Evolutionary conservation across 2,113 vertebrate species (phyloP), one percentile per base, ranked within the genome.

Genomic region (Paralichthys olivaceus): DNA sequence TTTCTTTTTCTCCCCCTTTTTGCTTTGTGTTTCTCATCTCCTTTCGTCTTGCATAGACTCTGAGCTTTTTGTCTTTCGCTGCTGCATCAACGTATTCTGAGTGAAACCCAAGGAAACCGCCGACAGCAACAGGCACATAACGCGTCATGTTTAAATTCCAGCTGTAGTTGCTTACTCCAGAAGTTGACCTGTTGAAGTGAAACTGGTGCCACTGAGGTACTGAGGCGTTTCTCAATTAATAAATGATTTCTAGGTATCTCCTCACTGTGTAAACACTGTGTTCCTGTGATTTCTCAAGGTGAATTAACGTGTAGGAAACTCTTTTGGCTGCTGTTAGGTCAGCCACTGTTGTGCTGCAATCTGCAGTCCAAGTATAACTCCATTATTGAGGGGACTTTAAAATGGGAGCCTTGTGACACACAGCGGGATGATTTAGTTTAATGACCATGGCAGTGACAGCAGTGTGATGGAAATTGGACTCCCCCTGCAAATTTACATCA

Each of bases 371-470:
- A 92, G 89, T 92, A 92, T 88, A 92, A 92, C 89, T 92, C 91
- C 77, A 91, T 93, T 92, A 92, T 93, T 84, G 90, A 93, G 81
- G 84, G 80, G 90, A 87, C 90, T 92, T 90, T 88, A 89, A 92
- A 93, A 91, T 85, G 91, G 87, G 83, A 91, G 89, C 87, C 65
- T 66, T 90, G 90, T 91, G 92, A 92, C 88, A 91, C 89, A 81
- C 91, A 88, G 90, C 87, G 15, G 92, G 92, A 92, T 94, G 92
- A 94, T 94, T 92, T 92, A 92, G 91, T 93, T 91, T 94, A 94
- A 94, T 93, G 93, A 92, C 87, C 92, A 83, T 92, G 91, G 91
- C 88, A 89, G 88, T 93, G 94, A 93, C 93, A 94, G 94, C 75
- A 78, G 91, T 85, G 89, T 91, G 92, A 92, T 92, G 89, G 86